phyloP scores from a whole-genome alignment of 2,113 vertebrate species.

The Campylomormyrus numenius region DNA sequence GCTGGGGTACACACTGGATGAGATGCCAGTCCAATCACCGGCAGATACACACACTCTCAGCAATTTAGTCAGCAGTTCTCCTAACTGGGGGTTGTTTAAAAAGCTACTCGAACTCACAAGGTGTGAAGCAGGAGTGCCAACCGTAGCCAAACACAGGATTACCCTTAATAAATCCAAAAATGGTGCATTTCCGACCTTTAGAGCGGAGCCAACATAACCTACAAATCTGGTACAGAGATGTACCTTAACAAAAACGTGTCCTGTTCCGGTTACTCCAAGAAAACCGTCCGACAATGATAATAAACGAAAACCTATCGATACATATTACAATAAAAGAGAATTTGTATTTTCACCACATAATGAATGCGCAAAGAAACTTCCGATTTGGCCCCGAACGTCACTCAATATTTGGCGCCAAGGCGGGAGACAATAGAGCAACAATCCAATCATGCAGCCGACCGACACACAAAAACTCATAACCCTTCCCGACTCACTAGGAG shows the following conservation, averaged over 20 bases:
- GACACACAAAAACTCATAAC: neutral
- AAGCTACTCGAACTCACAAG: neutral
- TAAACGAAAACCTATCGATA: neutral
- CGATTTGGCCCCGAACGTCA: neutral
- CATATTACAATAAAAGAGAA: neutral
- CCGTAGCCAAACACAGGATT: neutral
- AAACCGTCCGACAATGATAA: neutral
- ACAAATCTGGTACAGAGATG: neutral
- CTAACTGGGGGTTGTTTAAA: neutral
- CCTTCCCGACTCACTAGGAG: neutral
- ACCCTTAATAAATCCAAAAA: neutral
- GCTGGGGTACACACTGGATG: neutral
- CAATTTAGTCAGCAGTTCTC: neutral
- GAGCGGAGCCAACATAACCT: neutral
- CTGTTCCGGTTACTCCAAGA: neutral
- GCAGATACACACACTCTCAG: neutral
- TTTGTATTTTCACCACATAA: neutral
- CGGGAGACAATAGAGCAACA: neutral
- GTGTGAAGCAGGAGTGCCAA: neutral
- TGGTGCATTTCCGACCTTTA: neutral
- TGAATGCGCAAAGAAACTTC: neutral
- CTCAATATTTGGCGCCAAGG: conserved; percentile 25
- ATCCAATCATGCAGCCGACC: too few species aligned
- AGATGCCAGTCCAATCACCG: neutral
- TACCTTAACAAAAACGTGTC: neutral